Evolutionary conservation across 2,113 vertebrate genomes (phyloP).

Genomic region (Ramphastos sulfuratus): DNA sequence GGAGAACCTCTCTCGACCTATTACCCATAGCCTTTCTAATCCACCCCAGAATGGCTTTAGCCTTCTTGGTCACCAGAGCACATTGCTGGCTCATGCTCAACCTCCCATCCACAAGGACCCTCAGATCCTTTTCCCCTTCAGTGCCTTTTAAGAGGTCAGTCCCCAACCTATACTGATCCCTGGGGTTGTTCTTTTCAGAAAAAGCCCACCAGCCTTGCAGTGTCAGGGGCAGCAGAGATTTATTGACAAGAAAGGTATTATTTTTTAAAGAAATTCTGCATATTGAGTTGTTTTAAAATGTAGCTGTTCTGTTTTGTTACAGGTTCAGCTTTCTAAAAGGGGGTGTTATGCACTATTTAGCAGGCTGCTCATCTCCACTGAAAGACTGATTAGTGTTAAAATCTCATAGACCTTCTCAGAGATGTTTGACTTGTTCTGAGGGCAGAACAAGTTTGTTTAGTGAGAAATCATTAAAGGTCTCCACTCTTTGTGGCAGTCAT

Average conservation of each 20-base stretch:
- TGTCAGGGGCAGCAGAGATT: background rate
- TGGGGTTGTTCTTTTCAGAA: too few relatives aligned
- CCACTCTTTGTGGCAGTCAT: background rate
- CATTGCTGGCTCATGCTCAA: too few relatives aligned
- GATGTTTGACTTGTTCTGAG: background rate
- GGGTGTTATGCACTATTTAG: background rate
- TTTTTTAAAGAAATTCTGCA: background rate
- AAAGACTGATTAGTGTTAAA: background rate
- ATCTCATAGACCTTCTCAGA: background rate
- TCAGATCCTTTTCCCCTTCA: too few relatives aligned
- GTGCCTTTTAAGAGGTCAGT: too few relatives aligned
- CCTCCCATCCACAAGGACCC: too few relatives aligned
- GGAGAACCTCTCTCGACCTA: too few relatives aligned
- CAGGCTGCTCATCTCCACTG: background rate
- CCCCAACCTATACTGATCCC: too few relatives aligned
- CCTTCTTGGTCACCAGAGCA: too few relatives aligned
- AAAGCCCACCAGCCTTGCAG: too few relatives aligned
- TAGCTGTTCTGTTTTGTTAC: background rate
- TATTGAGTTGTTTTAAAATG: background rate
- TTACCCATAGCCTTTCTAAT: too few relatives aligned
- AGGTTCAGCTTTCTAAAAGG: background rate
- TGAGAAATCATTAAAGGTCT: background rate
- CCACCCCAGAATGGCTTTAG: too few relatives aligned
- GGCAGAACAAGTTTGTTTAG: background rate
- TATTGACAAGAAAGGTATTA: background rate